These are phyloP conservation scores for Drosophila ustulata DNA, from an alignment of 2,888 invertebrate genomes.

Conservation along the genomic window DNA sequence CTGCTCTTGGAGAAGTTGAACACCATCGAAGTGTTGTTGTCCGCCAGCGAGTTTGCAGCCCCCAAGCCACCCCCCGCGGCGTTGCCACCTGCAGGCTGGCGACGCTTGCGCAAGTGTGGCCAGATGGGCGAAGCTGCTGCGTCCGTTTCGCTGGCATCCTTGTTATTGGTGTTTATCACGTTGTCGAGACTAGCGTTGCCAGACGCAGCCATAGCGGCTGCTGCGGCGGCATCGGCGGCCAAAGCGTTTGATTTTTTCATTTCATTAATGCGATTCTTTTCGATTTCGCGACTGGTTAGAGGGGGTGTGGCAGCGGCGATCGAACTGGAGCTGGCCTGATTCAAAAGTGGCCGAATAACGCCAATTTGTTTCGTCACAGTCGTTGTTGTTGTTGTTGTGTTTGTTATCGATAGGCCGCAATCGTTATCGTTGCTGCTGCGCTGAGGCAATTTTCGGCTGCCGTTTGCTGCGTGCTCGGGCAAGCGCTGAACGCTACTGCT, in stretches of 20 bases:
- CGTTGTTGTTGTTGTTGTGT: slow-evolving; percentile 22
- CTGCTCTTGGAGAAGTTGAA: slow-evolving; percentile 93
- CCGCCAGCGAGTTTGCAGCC: slow-evolving; percentile 57
- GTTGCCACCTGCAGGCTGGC: slow-evolving; percentile 51
- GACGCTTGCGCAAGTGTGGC: slow-evolving; percentile 78
- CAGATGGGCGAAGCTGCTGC: slow-evolving; percentile 74
- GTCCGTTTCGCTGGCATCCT: slow-evolving; percentile 73
- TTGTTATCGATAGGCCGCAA: slow-evolving; percentile 6
- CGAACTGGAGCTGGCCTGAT: slow-evolving; percentile 27
- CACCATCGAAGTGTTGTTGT: slow-evolving; percentile 90
- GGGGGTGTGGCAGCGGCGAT: slow-evolving; percentile 45
- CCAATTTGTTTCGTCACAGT: slow-evolving; percentile 85
- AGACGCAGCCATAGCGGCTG: slow-evolving; percentile 46
- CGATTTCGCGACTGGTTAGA: slow-evolving; percentile 88
- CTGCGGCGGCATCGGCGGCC: slow-evolving; percentile 57
- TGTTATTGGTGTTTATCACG: slow-evolving; percentile 78
- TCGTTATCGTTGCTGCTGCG: slow-evolving; percentile 25
- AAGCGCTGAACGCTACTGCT: slow-evolving; percentile 62
- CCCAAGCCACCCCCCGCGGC: slow-evolving; percentile 15
- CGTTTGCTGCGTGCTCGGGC: slow-evolving; percentile 59
- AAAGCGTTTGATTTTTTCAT: slow-evolving; percentile 86
- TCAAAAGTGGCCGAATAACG: slow-evolving; percentile 86
- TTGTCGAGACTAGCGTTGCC: slow-evolving; percentile 79
- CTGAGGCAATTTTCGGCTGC: slow-evolving; percentile 36
- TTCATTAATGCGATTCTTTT: slow-evolving; percentile 89